A percentile compares a stretch with the other conserved stretches of the same genome.
Evolutionary conservation across 2,888 invertebrate species (phyloP).

Genomic region (Aquatica leii): DNA sequence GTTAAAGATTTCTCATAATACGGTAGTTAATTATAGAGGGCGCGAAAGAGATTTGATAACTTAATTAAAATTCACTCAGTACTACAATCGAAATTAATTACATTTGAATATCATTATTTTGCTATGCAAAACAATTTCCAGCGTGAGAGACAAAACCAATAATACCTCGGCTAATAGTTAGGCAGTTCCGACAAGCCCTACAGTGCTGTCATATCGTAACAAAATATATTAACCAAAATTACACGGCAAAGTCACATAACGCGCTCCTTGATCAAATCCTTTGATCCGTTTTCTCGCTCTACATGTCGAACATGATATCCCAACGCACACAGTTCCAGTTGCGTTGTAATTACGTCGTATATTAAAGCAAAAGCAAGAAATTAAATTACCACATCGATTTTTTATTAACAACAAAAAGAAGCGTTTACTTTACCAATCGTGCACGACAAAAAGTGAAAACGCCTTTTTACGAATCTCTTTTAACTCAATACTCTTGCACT

Average conservation of each 20-base stretch:
- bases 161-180: slow-evolving; percentile 31
- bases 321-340: too few relatives aligned
- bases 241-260: not conserved
- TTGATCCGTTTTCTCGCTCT: slow-evolving; percentile 2
- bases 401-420: too few relatives aligned
- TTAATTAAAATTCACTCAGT: slow-evolving; percentile 45
- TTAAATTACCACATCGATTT: too few relatives aligned
- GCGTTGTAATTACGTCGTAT: too few relatives aligned
- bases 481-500: too few relatives aligned
- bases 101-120: slow-evolving; percentile 46
- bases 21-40: slow-evolving; percentile 36
- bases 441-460: too few relatives aligned
- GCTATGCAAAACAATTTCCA: slow-evolving; percentile 37
- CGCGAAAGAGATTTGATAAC: slow-evolving; percentile 36
- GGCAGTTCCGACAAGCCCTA: slow-evolving; percentile 23
- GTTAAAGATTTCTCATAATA: slow-evolving; percentile 39
- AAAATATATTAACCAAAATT: slow-evolving; percentile 4
- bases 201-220: slow-evolving; percentile 7
- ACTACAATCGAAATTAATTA: slow-evolving; percentile 45
- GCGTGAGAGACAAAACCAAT: slow-evolving; percentile 28
- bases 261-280: not conserved
- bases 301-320: not conserved
- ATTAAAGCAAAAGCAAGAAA: too few relatives aligned
- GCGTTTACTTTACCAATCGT: too few relatives aligned
- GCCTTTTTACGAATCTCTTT: too few relatives aligned